A percentile compares a stretch with the other conserved stretches of the same genome.
Conservation (phyloP, 1,140 invertebrate species). For the Odontomachus brunneus region DNA sequence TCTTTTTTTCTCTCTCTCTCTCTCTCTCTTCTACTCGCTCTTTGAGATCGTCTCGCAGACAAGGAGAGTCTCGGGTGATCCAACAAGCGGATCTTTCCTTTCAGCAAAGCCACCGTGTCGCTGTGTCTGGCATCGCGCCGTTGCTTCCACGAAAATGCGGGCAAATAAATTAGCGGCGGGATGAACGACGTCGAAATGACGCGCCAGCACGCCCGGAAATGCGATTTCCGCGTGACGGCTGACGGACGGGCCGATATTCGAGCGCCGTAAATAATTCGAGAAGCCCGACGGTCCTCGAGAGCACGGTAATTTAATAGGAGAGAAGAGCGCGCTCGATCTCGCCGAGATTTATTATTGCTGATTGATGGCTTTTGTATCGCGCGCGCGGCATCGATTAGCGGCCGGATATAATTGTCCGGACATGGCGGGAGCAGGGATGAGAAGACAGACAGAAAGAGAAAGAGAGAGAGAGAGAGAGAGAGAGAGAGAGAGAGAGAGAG, state of each 20-base stretch:
- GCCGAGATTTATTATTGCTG: constrained; percentile 52
- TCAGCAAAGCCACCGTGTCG: background rate
- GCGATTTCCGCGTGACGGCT: constrained; percentile 61
- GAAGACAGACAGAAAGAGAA: background rate
- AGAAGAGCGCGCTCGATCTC: constrained; percentile 45
- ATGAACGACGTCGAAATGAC: constrained; percentile 54
- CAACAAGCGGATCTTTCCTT: too few species aligned
- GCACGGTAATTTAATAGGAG: constrained; percentile 51
- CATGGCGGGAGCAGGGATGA: background rate
- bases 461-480: too few species aligned
- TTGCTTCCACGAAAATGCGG: constrained; percentile 44
- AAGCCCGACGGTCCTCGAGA: constrained; percentile 47
- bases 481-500: background rate
- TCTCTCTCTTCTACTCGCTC: too few species aligned
- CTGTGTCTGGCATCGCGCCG: background rate
- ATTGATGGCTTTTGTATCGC: constrained; percentile 56
- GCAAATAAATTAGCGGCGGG: constrained; percentile 55
- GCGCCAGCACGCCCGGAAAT: constrained; percentile 50
- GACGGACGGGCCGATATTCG: constrained; percentile 59
- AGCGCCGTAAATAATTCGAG: constrained; percentile 59
- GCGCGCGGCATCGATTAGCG: constrained; percentile 39
- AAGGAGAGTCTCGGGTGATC: too few species aligned
- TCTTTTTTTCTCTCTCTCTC: too few species aligned
- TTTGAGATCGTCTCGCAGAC: too few species aligned
- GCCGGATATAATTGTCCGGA: constrained; percentile 46